A percentile compares a stretch with the other conserved stretches of the same genome.
phyloP scores from a whole-genome alignment of 2,888 invertebrate species.

The Noctuana brunneofusca region DNA sequence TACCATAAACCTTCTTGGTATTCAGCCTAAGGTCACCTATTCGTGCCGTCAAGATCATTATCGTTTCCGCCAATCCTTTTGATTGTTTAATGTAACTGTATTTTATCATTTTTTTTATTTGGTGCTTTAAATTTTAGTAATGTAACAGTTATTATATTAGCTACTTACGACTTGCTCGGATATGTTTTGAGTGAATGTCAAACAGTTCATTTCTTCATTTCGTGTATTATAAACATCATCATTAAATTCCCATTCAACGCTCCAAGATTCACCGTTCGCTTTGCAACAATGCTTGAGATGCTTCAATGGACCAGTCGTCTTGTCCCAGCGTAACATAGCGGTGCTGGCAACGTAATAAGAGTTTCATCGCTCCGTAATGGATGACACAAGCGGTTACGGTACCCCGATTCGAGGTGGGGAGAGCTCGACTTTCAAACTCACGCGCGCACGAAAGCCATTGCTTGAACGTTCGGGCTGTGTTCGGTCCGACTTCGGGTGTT shows the following conservation, averaged over 20 bases:
- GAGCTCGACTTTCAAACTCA: conserved; percentile 68
- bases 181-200: neutral
- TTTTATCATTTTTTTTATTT: neutral
- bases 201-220: neutral
- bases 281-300: conserved; percentile 1
- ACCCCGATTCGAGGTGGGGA: conserved; percentile 47
- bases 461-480: conserved; percentile 36
- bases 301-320: conserved; percentile 27
- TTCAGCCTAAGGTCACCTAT: conserved; percentile 39
- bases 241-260: neutral
- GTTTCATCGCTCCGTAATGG: conserved; percentile 75
- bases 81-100: neutral
- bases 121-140: neutral
- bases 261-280: conserved; percentile 8
- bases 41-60: conserved; percentile 31
- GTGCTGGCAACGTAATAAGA: conserved; percentile 66
- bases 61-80: conserved; percentile 26
- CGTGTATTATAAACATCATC: neutral
- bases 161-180: neutral
- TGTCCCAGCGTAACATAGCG: conserved; percentile 64
- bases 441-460: conserved; percentile 51
- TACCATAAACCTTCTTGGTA: conserved; percentile 36
- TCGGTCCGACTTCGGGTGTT: conserved; percentile 53
- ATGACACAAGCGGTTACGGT: conserved; percentile 81
- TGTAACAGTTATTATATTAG: neutral